Evolutionary conservation across 2,888 invertebrate species (phyloP).

Genomic region (Xestia sexstrigata): DNA sequence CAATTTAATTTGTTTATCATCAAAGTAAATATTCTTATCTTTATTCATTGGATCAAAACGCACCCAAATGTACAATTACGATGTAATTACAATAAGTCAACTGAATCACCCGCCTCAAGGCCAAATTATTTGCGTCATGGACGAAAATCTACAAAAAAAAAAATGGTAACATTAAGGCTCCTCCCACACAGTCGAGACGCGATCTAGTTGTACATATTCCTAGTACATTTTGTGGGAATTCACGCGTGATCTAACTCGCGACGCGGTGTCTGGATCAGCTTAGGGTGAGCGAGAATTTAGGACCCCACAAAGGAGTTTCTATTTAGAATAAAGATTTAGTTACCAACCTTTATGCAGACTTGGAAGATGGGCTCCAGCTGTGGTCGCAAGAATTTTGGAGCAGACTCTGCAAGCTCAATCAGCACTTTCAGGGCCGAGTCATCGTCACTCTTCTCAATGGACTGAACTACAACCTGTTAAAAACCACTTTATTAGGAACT

Average conservation of each 20-base stretch:
- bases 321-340: not conserved
- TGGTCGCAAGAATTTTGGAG: slow-evolving; percentile 97
- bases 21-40: not conserved
- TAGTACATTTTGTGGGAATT: slow-evolving; percentile 22
- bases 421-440: slow-evolving; percentile 97
- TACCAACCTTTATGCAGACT: slow-evolving; percentile 74
- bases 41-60: slow-evolving; percentile 15
- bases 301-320: not conserved
- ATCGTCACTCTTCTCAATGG: slow-evolving; percentile 96
- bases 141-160: slow-evolving; percentile 32
- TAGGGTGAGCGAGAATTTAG: not conserved
- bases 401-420: slow-evolving; percentile 97
- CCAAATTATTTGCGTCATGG: slow-evolving; percentile 33
- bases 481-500: not conserved
- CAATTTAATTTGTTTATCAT: not conserved
- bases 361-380: slow-evolving; percentile 95
- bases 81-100: slow-evolving; percentile 45
- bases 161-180: slow-evolving; percentile 25
- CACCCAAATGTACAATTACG: slow-evolving; percentile 13
- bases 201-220: slow-evolving; percentile 21
- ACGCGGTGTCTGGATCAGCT: not conserved
- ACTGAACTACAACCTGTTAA: slow-evolving; percentile 93
- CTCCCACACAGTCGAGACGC: slow-evolving; percentile 24
- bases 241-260: not conserved
- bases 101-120: slow-evolving; percentile 38